Evolutionary conservation across 1,140 invertebrate species (phyloP), one percentile per base, ranked within the genome.

Genomic region (Alviniconcha marisindica): DNA sequence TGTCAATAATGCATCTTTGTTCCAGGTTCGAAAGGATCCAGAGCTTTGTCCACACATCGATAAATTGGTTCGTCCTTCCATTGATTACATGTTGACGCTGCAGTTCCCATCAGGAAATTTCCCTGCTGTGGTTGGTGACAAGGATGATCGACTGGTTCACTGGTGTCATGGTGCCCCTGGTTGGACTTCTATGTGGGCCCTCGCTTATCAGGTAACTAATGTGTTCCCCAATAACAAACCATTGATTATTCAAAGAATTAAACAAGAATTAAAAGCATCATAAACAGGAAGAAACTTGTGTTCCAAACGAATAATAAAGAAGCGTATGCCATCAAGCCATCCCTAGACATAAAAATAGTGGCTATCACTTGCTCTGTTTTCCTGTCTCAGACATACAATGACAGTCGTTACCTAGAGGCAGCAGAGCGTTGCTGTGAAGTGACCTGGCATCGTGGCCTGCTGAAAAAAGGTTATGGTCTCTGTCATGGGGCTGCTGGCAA

Each of bases 111-210:
- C 96, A 7, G 96, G 96, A 2, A 98, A 98, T 93, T 96, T 96
- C 91, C 96, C 96, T 3, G 98, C 97, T 0, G 98, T 97, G 0
- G 77, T 96, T 0, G 95, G 95, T 18, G 96, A 95, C 86, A 93
- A 93, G 40, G 88, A 88, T 28, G 97, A 98, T 90, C 95, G 95
- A 92, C 94, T 98, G 60, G 95, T 99, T 2, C 98, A 99, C 87
- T 99, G 98, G 98, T 99, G 98, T 94, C 97, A 99, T 92, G 98
- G 98, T 21, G 97, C 97, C 36, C 96, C 98, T 66, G 97, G 97
- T 31, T 96, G 97, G 93, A 94, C 97, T 18, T 95, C 96, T 89
- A 93, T 97, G 80, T 96, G 96, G 88, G 92, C 95, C 81, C 91
- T 95, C 88, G 97, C 97, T 54, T 95, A 96, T 91, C 93, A 97